These are phyloP conservation scores for Cosmia pyralina DNA, from an alignment of 2,888 invertebrate species.

Conservation along the genomic window DNA sequence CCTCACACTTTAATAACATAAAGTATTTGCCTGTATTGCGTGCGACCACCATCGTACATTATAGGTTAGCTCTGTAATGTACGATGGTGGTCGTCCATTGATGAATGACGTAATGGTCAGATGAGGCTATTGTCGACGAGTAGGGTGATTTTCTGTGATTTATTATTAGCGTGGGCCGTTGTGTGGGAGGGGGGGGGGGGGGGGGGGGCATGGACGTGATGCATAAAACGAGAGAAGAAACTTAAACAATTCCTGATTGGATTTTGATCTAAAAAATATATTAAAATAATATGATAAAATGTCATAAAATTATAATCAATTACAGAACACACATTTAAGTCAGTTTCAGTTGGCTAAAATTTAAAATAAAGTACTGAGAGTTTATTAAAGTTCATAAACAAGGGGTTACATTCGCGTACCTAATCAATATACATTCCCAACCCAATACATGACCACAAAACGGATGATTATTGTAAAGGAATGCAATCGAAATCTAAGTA, in stretches of 20 bases:
- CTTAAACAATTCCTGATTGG: background rate
- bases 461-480: background rate
- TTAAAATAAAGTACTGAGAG: background rate
- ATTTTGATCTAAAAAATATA: background rate
- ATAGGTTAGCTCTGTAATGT: background rate
- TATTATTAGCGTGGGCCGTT: background rate
- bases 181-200: too few relatives aligned
- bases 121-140: slow-evolving; percentile 5
- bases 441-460: background rate
- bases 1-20: background rate
- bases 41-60: background rate
- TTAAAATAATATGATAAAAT: background rate
- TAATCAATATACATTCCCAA: background rate
- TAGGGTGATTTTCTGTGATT: slow-evolving; percentile 10
- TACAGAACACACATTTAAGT: background rate
- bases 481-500: too few relatives aligned
- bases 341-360: background rate
- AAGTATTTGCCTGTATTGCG: background rate
- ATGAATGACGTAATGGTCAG: slow-evolving; percentile 2
- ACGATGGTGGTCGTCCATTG: background rate
- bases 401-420: too few relatives aligned
- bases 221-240: background rate
- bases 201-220: background rate
- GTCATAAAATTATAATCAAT: background rate
- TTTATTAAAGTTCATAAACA: background rate